Evolutionary conservation across 2,888 invertebrate genomes (phyloP).

Genomic region (Epiperipatus broadwayi): DNA sequence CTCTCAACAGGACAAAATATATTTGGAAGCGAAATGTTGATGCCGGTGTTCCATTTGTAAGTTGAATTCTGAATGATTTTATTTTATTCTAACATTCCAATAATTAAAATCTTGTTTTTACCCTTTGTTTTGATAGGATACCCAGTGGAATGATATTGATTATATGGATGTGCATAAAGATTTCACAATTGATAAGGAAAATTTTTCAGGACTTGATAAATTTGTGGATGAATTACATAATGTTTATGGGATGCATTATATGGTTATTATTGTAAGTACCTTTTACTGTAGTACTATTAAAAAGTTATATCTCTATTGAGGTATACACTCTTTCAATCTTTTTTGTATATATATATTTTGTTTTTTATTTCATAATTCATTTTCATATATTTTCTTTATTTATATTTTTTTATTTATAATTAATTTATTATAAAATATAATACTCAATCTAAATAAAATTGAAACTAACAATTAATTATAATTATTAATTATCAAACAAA

Average conservation of each 20-base stretch:
- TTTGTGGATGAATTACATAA: constrained; percentile 47
- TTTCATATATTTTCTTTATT: too few relatives aligned
- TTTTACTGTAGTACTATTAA: too few relatives aligned
- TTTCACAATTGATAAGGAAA: constrained; percentile 48
- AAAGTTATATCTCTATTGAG: too few relatives aligned
- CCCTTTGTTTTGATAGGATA: constrained; percentile 36
- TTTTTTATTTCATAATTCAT: too few relatives aligned
- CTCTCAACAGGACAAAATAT: constrained; percentile 41
- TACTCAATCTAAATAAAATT: too few relatives aligned
- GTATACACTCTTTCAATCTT: too few relatives aligned
- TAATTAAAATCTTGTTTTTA: constrained; percentile 1
- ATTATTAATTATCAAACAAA: too few relatives aligned
- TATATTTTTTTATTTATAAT: too few relatives aligned
- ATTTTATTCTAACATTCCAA: background rate
- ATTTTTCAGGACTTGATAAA: constrained; percentile 43
- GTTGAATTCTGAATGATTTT: constrained; percentile 19
- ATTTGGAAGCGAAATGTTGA: constrained; percentile 47
- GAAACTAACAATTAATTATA: too few relatives aligned
- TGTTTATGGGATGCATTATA: constrained; percentile 52
- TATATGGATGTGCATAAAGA: constrained; percentile 59
- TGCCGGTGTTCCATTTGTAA: constrained; percentile 57
- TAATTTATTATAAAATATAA: too few relatives aligned
- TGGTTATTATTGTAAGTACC: constrained; percentile 41
- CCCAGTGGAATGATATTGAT: constrained; percentile 67
- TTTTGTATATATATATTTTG: too few relatives aligned